Evolutionary conservation across 2,797 vertebrate species (phyloP), one percentile per base, ranked within the genome.

Genomic region (Gambusia yucatana): DNA sequence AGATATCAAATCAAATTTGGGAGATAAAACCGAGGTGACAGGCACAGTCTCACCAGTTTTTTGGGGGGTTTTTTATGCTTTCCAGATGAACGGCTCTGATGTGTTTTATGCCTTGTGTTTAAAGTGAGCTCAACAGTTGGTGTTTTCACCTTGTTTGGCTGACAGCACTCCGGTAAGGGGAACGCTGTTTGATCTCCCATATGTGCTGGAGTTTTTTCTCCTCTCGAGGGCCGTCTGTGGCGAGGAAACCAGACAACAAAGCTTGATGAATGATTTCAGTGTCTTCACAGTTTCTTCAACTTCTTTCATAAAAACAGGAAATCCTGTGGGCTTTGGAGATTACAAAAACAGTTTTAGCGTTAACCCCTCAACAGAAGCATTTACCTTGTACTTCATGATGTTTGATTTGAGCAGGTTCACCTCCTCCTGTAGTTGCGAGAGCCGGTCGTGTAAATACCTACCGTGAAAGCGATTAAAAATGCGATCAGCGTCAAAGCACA

Each of bases 361-460:
- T 55, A 4, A 36, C 9, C 8, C 1, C 33, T 30, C 6, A 75
- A 44, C 10, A 46, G 7, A 33, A 3, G 3, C 44, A 48, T 47
- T 36, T 94, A 99, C 98, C 97, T 99, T 99, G 90, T 99, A 99
- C 89, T 99, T 99, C 94, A 97, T 96, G 82, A 99, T 96, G 93
- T 97, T 99, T 17, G 96, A 96, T 91, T 99, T 99, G 67, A 99
- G 95, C 89, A 99, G 96, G 90, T 94, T 97, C 85, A 98, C 97
- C 88, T 99, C 98, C 87, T 99, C 98, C 57, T 99, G 97, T 48
- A 99, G 95, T 84, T 99, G 98, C 78, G 96, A 96, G 88, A 98
- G 96, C 88, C 98, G 96, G 82, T 99, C 97, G 52, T 99, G 98
- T 77, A 99, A 96, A 92, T 99, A 99, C 92, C 98, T 99, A 80